phyloP scores from a whole-genome alignment of 37 sponge, comb jelly and placozoan species.

The Mnemiopsis leidyi region DNA sequence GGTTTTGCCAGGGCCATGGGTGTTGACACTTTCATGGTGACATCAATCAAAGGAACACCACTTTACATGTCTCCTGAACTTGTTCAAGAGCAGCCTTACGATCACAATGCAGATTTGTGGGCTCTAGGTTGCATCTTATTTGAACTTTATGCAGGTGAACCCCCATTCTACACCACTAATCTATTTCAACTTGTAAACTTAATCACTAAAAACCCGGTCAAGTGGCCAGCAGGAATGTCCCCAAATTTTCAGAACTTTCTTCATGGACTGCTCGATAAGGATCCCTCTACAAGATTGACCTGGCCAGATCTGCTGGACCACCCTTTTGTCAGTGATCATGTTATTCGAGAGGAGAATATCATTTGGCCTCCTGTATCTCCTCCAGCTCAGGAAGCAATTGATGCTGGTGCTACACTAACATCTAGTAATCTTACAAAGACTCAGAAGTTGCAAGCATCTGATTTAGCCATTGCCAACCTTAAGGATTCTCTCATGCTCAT shows the following conservation, averaged over 20 bases:
- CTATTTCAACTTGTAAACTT: slow-evolving; percentile 83
- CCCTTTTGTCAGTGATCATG: slow-evolving; percentile 73
- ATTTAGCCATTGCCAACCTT: slow-evolving; percentile 12
- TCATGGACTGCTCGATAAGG: slow-evolving; percentile 79
- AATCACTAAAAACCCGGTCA: slow-evolving; percentile 73
- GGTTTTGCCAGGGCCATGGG: slow-evolving; percentile 95
- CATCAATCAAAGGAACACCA: slow-evolving; percentile 96
- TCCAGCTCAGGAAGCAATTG: not conserved
- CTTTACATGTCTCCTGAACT: slow-evolving; percentile 97
- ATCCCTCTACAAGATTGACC: slow-evolving; percentile 76
- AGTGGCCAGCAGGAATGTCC: slow-evolving; percentile 77
- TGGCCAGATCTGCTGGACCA: slow-evolving; percentile 94
- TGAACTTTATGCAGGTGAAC: slow-evolving; percentile 83
- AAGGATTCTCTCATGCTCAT: slow-evolving; percentile 22
- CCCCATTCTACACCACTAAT: slow-evolving; percentile 89
- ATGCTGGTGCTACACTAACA: not conserved
- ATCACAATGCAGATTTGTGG: slow-evolving; percentile 94
- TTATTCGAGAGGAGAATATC: slow-evolving; percentile 45
- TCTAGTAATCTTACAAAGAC: slow-evolving; percentile 10
- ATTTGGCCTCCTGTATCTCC: slow-evolving; percentile 47
- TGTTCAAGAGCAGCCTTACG: slow-evolving; percentile 90
- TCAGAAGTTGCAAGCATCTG: slow-evolving; percentile 43
- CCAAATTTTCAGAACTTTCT: slow-evolving; percentile 70
- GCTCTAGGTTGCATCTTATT: slow-evolving; percentile 89
- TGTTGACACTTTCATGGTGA: slow-evolving; percentile 81